Percentiles rank a stretch among this genome's conserved stretches.
phyloP scores from a whole-genome alignment of 2,113 vertebrate genomes.

The Rhynchomys soricoides region DNA sequence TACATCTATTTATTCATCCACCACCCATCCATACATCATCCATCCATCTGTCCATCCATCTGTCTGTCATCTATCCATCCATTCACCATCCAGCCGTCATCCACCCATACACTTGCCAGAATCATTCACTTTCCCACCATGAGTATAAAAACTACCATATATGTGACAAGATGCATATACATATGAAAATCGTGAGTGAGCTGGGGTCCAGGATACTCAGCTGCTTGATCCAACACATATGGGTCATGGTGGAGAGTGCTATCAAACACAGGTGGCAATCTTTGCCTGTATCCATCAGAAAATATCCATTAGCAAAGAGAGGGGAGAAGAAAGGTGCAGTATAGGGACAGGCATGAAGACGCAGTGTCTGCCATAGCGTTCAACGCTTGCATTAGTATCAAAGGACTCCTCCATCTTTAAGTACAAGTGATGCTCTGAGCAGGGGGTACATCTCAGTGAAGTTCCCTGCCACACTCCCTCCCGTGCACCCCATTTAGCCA shows the following conservation, averaged over 20 bases:
- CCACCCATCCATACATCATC: not conserved
- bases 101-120: not conserved
- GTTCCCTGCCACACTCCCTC: not conserved
- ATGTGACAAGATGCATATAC: not conserved
- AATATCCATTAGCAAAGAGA: not conserved
- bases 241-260: not conserved
- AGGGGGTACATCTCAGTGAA: not conserved
- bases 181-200: not conserved
- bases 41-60: not conserved
- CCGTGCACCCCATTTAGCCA: not conserved
- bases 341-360: not conserved
- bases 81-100: too few relatives aligned
- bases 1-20: too few relatives aligned
- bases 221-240: not conserved
- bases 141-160: not conserved
- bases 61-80: not conserved
- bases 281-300: not conserved
- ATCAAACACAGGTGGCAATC: not conserved
- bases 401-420: slow-evolving; percentile 1
- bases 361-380: rapidly evolving
- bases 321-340: not conserved
- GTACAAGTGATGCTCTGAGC: not conserved
- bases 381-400: not conserved
- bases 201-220: not conserved
- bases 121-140: not conserved